phyloP scores from a whole-genome alignment of 2,888 invertebrate species.

The Andrena bucephala region DNA sequence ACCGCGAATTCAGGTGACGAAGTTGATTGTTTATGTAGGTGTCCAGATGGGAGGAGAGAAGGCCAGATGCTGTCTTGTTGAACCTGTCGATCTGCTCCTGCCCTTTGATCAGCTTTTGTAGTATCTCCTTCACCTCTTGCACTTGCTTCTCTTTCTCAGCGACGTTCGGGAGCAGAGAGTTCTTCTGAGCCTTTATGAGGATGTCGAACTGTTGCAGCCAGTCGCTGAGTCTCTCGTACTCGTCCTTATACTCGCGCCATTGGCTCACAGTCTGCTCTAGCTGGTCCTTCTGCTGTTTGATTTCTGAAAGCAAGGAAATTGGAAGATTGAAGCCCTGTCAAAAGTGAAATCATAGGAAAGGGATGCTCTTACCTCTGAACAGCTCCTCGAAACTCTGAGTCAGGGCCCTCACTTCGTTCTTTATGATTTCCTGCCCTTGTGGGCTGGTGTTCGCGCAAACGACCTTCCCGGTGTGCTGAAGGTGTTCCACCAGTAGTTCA shows the following conservation, averaged over 20 bases:
- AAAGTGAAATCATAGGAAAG: background rate
- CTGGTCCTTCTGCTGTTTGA: constrained; percentile 93
- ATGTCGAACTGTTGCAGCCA: constrained; percentile 97
- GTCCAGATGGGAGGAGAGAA: constrained; percentile 93
- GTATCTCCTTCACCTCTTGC: constrained; percentile 91
- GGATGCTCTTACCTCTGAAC: constrained; percentile 87
- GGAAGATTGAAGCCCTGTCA: no score
- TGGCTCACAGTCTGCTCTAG: constrained; percentile 92
- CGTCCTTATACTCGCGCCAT: constrained; percentile 96
- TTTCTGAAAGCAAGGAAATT: constrained; percentile 85
- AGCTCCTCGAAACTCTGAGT: constrained; percentile 94
- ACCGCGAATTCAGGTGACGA: constrained; percentile 93
- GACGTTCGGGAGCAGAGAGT: constrained; percentile 91
- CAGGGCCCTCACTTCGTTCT: constrained; percentile 93
- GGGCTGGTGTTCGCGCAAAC: constrained; percentile 93
- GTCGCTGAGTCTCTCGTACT: constrained; percentile 95
- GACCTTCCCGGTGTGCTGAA: constrained; percentile 95
- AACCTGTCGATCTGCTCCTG: constrained; percentile 93
- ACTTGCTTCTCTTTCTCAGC: constrained; percentile 95
- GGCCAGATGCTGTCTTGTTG: constrained; percentile 91
- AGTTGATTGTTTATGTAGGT: constrained; percentile 95
- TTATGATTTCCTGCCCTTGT: constrained; percentile 92
- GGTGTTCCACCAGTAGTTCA: constrained; percentile 93
- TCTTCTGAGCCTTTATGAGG: constrained; percentile 95
- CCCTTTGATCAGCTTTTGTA: constrained; percentile 91